Evolutionary conservation across 2,113 vertebrate species (phyloP), one percentile per base, ranked within the genome.

Genomic region (Syngnathus scovelli): DNA sequence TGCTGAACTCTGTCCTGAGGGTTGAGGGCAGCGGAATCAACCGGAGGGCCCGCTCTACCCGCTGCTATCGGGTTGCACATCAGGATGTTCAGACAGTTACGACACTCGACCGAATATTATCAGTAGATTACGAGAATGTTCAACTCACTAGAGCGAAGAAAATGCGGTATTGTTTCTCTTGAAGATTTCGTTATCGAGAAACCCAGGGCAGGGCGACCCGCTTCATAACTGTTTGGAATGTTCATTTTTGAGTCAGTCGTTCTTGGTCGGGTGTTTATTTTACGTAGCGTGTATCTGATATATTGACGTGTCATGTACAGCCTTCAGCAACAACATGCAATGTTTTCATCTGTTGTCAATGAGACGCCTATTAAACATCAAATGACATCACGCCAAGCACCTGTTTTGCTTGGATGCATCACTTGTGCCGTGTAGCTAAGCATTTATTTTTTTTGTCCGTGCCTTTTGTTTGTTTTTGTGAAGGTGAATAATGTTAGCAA

Each of bases 341-440:
- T 56, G 59, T 77, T 70, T 59, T 37, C 15, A 71, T 44, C 39
- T 60, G 65, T 44, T 67, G 44, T 69, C 61, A 33, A 46, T 64
- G 16, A 67, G 70, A 64, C 43, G 1, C 67, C 78, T 36, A 62
- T 74, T 61, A 73, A 69, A 72, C 16, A 23, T 33, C 18, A 52
- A 66, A 72, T 79, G 23, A 58, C 64, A 70, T 78, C 67, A 74
- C 49, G 54, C 48, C 46, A 39, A 70, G 69, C 71, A 84, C 74
- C 74, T 77, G 70, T 76, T 71, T 69, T 70, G 71, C 72, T 78
- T 72, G 75, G 61, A 76, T 67, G n/a, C 54, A 51, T 61, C 62
- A 72, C 51, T 72, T n/a, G 37, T 70, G 55, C 49, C 61, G 52
- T 49, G 33, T 36, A 59, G 72, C 61, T 36, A 18, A 63, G 33